Conservation (phyloP, 2,113 vertebrate genomes). For the Sebastes fasciatus region DNA sequence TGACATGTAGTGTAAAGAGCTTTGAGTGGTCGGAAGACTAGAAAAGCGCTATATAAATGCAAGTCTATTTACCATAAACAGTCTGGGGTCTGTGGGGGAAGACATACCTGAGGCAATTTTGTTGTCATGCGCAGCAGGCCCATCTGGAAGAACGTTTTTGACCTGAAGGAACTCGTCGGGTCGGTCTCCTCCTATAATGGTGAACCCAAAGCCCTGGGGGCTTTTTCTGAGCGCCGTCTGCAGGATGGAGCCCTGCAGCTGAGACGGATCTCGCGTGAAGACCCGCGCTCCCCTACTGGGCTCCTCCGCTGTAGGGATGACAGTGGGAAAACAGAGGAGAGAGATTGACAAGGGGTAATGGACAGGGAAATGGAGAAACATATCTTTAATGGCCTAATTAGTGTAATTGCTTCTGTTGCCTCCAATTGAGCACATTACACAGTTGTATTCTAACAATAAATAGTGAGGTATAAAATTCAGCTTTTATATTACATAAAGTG, state of each 20-base stretch:
- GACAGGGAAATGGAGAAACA: not conserved
- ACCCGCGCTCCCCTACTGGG: conserved; percentile 77
- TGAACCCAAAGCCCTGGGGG: conserved; percentile 96
- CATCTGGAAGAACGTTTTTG: conserved; percentile 95
- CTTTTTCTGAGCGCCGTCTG: conserved; percentile 93
- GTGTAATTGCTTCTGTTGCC: conserved; percentile 8
- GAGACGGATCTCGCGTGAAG: conserved; percentile 93
- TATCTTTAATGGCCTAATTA: conserved; percentile 22
- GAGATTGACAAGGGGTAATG: not conserved
- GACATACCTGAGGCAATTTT: conserved; percentile 93
- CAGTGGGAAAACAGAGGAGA: not conserved
- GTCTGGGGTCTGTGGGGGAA: not conserved
- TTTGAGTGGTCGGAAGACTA: too few relatives aligned
- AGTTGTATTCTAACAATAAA: conserved; percentile 3
- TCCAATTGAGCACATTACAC: not conserved
- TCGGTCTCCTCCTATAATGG: conserved; percentile 98
- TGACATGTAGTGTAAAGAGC: too few relatives aligned
- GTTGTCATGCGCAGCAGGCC: conserved; percentile 95
- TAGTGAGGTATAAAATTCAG: not conserved
- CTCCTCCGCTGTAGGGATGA: conserved; percentile 71
- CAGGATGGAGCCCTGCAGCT: conserved; percentile 91
- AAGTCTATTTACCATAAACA: too few relatives aligned
- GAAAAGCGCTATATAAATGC: too few relatives aligned
- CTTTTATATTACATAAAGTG: conserved; percentile 13
- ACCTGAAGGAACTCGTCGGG: conserved; percentile 98